Evolutionary conservation across 2,797 vertebrate genomes (phyloP).

Genomic region (Picus viridis): DNA sequence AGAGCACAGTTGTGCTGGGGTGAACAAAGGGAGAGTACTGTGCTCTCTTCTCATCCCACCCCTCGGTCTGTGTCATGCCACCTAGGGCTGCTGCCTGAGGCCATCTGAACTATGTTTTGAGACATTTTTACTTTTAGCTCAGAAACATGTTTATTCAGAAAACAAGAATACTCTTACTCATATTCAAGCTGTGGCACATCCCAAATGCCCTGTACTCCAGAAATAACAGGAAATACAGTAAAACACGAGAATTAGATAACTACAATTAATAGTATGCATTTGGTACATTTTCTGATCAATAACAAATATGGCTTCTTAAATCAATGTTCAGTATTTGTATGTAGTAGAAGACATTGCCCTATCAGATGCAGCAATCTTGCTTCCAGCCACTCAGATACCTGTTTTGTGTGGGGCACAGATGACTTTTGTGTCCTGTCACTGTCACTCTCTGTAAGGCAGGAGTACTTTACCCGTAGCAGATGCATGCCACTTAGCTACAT

Average conservation of each 20-base stretch:
- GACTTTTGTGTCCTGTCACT: background rate
- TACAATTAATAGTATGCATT: background rate
- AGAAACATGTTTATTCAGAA: background rate
- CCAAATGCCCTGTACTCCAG: background rate
- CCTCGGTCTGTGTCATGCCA: rapidly evolving
- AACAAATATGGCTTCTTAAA: background rate
- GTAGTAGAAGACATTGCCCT: background rate
- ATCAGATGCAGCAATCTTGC: background rate
- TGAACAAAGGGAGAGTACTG: rapidly evolving
- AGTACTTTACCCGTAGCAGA: background rate
- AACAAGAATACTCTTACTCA: background rate
- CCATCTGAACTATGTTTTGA: background rate
- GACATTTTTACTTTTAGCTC: background rate
- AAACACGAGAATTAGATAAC: background rate
- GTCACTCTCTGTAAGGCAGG: background rate
- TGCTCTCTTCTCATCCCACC: background rate
- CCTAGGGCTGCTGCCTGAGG: background rate
- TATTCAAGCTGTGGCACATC: background rate
- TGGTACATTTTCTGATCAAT: background rate
- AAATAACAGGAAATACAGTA: background rate
- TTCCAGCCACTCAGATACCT: background rate
- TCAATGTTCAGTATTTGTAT: background rate
- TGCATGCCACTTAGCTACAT: background rate
- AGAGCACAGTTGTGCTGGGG: rapidly evolving
- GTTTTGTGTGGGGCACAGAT: background rate